Evolutionary conservation across 2,113 vertebrate species (phyloP).

Genomic region (Salvelinus fontinalis): DNA sequence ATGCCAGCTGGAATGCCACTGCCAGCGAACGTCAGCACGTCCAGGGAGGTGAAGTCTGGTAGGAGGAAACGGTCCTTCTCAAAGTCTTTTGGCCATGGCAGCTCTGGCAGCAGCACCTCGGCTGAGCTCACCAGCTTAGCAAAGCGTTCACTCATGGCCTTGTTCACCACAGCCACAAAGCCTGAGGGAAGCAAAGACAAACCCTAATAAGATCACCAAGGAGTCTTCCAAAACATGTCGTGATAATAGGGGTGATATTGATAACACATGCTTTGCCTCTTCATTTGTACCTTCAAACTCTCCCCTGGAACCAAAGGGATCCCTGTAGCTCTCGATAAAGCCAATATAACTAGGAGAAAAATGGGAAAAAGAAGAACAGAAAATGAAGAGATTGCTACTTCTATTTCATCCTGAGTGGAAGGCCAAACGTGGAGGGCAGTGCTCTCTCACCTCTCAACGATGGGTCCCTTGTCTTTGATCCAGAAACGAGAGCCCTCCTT

Average conservation of each 20-base stretch:
- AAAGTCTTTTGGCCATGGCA: conserved; percentile 86
- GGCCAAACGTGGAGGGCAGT: not conserved
- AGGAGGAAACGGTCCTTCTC: conserved; percentile 90
- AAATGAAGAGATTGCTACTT: no score
- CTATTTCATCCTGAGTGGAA: conserved; percentile 1
- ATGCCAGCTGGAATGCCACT: conserved; percentile 92
- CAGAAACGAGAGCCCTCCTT: conserved; percentile 89
- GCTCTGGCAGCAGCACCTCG: conserved; percentile 81
- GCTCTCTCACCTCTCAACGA: conserved; percentile 84
- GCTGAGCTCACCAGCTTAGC: conserved; percentile 82
- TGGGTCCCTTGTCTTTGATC: conserved; percentile 91
- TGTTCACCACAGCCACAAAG: conserved; percentile 91
- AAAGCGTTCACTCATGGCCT: conserved; percentile 89
- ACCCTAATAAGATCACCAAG: not conserved
- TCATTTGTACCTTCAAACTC: conserved; percentile 87
- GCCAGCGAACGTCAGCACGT: conserved; percentile 88
- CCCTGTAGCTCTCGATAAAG: conserved; percentile 93
- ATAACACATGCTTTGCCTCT: no score
- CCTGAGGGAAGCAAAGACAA: conserved; percentile 60
- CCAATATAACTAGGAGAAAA: conserved; percentile 82
- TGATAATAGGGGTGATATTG: not conserved
- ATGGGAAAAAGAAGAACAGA: not conserved
- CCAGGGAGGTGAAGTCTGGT: conserved; percentile 90
- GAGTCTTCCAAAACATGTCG: not conserved
- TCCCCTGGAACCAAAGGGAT: conserved; percentile 89